A percentile compares a stretch with the other conserved stretches of the same genome.
phyloP scores from a whole-genome alignment of 2,797 vertebrate genomes.

The Lagodon rhomboides region DNA sequence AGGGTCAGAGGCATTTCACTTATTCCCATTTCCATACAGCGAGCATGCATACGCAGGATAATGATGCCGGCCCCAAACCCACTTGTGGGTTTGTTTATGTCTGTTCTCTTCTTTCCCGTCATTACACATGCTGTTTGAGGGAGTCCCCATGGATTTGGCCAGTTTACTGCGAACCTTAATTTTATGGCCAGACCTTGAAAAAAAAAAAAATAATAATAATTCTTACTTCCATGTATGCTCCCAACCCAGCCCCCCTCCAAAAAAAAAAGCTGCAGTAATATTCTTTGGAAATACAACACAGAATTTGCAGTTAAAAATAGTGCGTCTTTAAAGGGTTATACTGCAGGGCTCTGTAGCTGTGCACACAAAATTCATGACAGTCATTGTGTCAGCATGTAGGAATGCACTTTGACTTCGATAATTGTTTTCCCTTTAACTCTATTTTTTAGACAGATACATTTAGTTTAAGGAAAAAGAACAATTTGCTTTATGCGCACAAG shows the following conservation, averaged over 20 bases:
- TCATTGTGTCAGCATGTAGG: conserved; percentile 3
- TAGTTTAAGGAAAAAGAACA: background rate
- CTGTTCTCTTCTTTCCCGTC: conserved; percentile 89
- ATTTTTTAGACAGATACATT: background rate
- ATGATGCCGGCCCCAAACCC: conserved; percentile 88
- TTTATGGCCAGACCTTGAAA: conserved; percentile 82
- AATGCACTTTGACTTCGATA: conserved; percentile 10
- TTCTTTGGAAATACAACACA: conserved; percentile 14
- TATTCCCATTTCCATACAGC: conserved; percentile 55
- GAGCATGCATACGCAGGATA: conserved; percentile 79
- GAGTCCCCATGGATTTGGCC: conserved; percentile 87
- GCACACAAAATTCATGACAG: background rate
- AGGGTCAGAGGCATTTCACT: conserved; percentile 53
- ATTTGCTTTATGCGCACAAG: background rate
- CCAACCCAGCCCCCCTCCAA: background rate
- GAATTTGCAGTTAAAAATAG: conserved; percentile 22
- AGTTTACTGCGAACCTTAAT: conserved; percentile 88
- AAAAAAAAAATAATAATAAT: conserved; percentile 46
- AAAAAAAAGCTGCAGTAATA: background rate
- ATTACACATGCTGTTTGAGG: conserved; percentile 93
- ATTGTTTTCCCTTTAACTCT: background rate
- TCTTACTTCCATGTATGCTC: conserved; percentile 16
- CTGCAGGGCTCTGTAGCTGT: conserved; percentile 1
- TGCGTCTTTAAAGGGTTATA: background rate
- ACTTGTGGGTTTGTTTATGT: conserved; percentile 91